Evolutionary conservation across 92 coral and sea anemone genomes (phyloP), one percentile per base, ranked within the genome.

Genomic region (Pocillopora grandis): DNA sequence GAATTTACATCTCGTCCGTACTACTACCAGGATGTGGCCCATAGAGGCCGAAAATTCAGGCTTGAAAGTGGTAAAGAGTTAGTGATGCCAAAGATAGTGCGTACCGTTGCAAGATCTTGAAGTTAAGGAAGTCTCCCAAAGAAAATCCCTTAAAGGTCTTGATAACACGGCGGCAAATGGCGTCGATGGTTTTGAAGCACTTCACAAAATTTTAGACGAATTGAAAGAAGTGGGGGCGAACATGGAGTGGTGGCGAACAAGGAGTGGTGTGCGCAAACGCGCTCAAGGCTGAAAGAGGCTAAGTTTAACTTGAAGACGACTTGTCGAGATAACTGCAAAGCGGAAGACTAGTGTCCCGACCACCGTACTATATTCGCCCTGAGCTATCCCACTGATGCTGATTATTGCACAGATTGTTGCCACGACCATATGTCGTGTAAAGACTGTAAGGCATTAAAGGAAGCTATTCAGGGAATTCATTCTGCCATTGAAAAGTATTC

Each of bases 221-320:
- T 84, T 86, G 31, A 69, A 90, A 60, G 52, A 42, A 31, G 69
- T 56, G 15, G 90, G 93, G 27, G 27, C 1, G 27, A 27, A 27
- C 27, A 27, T 27, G 1, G 27, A 31, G 69, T 73, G 15, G 90
- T 90, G 3, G 73, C 71, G 9, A 59, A 62, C 59, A 90, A 86
- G 80, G 80, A 71, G 6, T 90, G 93, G 90, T 81, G 27, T 27
- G 27, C 1, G 27, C 27, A 27, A 27, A 27, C 27, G 27, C 27
- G 27, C 27, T 27, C 27, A 49, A 76, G 5, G 23, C 88, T 81
- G 63, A 60, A 16, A 16, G 82, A 85, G 42, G 71, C 59, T 35
- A 89, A 89, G 52, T 48, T 89, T 9, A 86, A 90, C 85, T 72
- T 90, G 33, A 81, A 90, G 68, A 86, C 92, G 31, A 72, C 79